Evolutionary conservation across 2,113 vertebrate species (phyloP), one percentile per base, ranked within the genome.

Genomic region (Oncorhynchus kisutch): DNA sequence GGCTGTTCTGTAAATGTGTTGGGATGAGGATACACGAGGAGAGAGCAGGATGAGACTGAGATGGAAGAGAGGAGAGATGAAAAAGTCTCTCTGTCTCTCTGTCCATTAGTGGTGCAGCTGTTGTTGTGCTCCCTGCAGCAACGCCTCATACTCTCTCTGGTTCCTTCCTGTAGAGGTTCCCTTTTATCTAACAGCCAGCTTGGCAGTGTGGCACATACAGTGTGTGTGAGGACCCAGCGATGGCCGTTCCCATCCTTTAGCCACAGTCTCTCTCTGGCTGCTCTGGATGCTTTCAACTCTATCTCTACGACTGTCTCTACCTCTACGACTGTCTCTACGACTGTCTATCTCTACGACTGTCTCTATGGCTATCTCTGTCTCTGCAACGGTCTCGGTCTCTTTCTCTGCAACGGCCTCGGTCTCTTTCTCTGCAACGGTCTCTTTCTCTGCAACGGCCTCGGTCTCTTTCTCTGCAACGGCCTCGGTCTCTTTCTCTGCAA

Each of bases 121-220:
- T 70, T 88, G 86, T 90, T 89, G 85, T 84, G 76, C 78, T 80
- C 88, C 89, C 88, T 72, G 84, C 79, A 87, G 90, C 85, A 82
- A 81, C 83, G 86, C 84, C 82, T 80, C 60, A 76, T 79, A 66
- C 72, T 84, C 85, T 83, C 81, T 68, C 27, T 27, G 27, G 27
- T 81, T 84, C 72, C 82, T 88, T 91, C 89, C 82, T 88, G 85
- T 79, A 85, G 79, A 85, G 85, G 82, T 78, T 81, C 72, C 82
- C 88, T 91, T 91, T 91, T 86, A 90, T 92, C 90, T 91, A 89
- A 87, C 86, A 90, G 85, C 84, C 82, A 84, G 65, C 78, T 74
- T 84, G 85, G 85, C 78, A 82, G 80, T 77, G 12, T 39, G 74
- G 60, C 59, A 54, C 59, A 54, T 24, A 20, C 29, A 60, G 27